phyloP scores from a whole-genome alignment of 2,113 vertebrate genomes.

The Apus apus region DNA sequence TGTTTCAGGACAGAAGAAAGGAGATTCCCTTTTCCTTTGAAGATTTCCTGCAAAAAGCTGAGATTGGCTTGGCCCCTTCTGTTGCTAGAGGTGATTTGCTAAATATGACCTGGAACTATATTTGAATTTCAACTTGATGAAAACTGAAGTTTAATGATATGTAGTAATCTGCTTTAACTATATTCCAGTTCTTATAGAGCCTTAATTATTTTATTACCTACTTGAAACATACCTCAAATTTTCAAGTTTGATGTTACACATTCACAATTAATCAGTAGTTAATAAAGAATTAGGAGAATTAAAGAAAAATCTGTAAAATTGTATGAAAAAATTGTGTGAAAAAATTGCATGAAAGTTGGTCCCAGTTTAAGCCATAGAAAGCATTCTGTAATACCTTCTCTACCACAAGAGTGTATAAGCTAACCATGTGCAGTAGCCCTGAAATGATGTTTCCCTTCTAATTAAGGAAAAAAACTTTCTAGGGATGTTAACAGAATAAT shows the following conservation, averaged over 20 bases:
- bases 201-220: not conserved
- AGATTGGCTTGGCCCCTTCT: not conserved
- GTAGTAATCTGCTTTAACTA: not conserved
- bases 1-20: not conserved
- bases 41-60: not conserved
- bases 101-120: not conserved
- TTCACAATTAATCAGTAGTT: not conserved
- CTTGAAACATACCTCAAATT: not conserved
- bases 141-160: not conserved
- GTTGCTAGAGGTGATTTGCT: not conserved
- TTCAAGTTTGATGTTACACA: not conserved
- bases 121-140: not conserved
- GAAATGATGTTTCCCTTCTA: constrained; percentile 8
- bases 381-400: not conserved
- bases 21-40: not conserved
- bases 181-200: not conserved
- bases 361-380: not conserved
- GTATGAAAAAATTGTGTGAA: not conserved
- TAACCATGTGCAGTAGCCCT: not conserved
- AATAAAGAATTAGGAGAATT: not conserved
- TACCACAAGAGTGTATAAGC: not conserved
- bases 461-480: constrained; percentile 39
- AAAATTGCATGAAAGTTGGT: not conserved
- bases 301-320: not conserved
- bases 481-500: not conserved